Evolutionary conservation across 2,888 invertebrate genomes (phyloP), one percentile per base, ranked within the genome.

Genomic region (Hoplodrina ambigua): DNA sequence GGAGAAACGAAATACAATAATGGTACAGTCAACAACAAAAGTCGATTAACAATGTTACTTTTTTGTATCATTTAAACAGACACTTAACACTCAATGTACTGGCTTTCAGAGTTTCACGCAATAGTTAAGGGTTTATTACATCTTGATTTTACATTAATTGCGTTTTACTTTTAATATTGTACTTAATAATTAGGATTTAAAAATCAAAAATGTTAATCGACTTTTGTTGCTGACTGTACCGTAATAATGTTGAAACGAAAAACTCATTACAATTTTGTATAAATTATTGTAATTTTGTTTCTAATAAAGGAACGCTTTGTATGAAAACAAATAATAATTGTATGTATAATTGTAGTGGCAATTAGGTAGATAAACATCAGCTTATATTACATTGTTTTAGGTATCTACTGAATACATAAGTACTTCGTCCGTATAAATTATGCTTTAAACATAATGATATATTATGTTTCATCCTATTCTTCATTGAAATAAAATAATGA

Each of bases 301-400:
- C n/a, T 59, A 20, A 41, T 25, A 37, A 59, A n/a, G 17, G 17
- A 15, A 13, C 0, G 13, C 33, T 55, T 4, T 52, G 11, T 41
- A 60, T 46, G n/a, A 52, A 41, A 46, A 56, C 33, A 49, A 19
- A 59, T 13, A 33, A 66, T 65, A 53, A 69, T 54, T 66, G 25
- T 53, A 56, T 44, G 44, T 44, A 44, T 44, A 17, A 46, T 46
- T 46, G 46, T 15, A 46, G 46, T 6, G 37, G 19, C 37, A 19
- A 41, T 19, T 37, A 50, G n/a, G 1, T 0, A n/a, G 54, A 77
- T 49, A 46, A 4, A 60, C 17, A 49, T 78, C 56, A 60, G 17
- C 6, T n/a, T 58, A 30, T 30, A 59, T 60, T 55, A 73, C 41
- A 49, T 64, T 54, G 20, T 1, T 52, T 52, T 25, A 52, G 49